phyloP scores from a whole-genome alignment of 2,797 vertebrate genomes.

The Betta splendens region DNA sequence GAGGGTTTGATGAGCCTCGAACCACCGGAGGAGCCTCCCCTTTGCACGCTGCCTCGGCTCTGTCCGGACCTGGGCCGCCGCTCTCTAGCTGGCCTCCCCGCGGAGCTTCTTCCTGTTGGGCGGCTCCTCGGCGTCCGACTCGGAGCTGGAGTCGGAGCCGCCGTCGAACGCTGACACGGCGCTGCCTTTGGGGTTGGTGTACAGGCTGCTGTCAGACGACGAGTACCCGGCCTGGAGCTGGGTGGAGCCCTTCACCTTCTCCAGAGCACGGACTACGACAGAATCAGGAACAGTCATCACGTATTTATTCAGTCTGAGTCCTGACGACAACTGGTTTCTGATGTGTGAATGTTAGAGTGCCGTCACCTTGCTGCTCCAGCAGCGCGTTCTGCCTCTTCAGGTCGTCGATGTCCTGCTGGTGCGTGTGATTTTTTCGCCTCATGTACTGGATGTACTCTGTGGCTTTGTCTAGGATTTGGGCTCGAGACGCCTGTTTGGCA shows the following conservation, averaged over 20 bases:
- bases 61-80: not conserved
- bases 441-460: constrained; percentile 99
- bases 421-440: constrained; percentile 99
- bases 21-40: constrained; percentile 50
- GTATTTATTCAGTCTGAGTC: no score
- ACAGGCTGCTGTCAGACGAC: constrained; percentile 94
- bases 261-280: constrained; percentile 93
- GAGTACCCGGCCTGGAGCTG: constrained; percentile 95
- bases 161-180: constrained; percentile 97
- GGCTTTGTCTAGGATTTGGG: constrained; percentile 99
- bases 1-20: constrained; percentile 35
- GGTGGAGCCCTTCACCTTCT: constrained; percentile 94
- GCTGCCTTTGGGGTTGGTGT: constrained; percentile 98
- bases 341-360: no score
- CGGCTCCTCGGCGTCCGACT: constrained; percentile 92
- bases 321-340: no score
- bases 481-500: constrained; percentile 96
- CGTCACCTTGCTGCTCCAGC: constrained; percentile 95
- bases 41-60: constrained; percentile 39
- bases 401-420: constrained; percentile 99
- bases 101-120: constrained; percentile 95
- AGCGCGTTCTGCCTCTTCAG: constrained; percentile 97
- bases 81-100: constrained; percentile 90
- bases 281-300: no score
- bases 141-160: constrained; percentile 96